Evolutionary conservation across 2,113 vertebrate species (phyloP).

Genomic region (Pantherophis guttatus): DNA sequence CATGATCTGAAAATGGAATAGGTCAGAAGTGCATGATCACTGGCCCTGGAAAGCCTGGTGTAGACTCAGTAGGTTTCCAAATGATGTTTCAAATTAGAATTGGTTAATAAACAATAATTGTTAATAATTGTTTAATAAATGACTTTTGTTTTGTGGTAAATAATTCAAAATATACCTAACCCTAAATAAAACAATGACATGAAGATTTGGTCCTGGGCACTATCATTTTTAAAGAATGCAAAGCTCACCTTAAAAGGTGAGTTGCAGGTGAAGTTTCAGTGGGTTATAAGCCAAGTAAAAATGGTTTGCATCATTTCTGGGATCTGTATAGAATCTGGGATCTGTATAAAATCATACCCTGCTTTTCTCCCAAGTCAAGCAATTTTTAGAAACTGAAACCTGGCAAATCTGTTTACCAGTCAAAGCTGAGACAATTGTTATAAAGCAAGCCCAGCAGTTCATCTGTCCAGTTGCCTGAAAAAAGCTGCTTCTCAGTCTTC

Average conservation of each 20-base stretch:
- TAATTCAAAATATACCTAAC: neutral
- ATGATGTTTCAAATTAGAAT: neutral
- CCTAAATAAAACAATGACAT: neutral
- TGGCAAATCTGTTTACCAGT: neutral
- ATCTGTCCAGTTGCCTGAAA: neutral
- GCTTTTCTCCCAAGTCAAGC: neutral
- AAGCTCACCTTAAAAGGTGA: neutral
- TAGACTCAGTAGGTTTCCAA: neutral
- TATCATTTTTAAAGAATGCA: neutral
- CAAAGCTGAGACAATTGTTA: neutral
- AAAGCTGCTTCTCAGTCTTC: neutral
- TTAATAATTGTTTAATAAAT: neutral
- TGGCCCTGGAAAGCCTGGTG: neutral
- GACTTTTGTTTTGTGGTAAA: neutral
- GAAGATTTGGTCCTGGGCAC: neutral
- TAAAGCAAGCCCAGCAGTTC: neutral
- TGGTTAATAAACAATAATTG: neutral
- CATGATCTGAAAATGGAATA: neutral
- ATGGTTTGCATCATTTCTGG: neutral
- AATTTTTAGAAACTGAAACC: neutral
- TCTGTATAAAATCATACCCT: neutral
- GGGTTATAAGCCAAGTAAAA: neutral
- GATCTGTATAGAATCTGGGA: neutral
- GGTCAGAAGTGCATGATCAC: neutral
- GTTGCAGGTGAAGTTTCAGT: neutral